Conservation (phyloP, 2,113 vertebrate genomes). For the Calypte anna region DNA sequence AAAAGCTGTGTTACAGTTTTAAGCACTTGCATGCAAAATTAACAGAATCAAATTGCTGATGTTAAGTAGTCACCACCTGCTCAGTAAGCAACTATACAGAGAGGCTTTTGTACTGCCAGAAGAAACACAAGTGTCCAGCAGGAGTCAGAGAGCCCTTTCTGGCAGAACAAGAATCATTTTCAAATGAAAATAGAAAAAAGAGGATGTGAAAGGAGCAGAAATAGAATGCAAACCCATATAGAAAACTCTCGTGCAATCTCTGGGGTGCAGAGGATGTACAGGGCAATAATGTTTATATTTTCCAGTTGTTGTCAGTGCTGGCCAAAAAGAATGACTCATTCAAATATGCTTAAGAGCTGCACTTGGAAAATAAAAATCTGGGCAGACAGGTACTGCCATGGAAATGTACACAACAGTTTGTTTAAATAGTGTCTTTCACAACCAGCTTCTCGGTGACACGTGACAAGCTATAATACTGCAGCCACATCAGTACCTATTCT, state of each 20-base stretch:
- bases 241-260: background rate
- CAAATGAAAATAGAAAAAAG: background rate
- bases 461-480: background rate
- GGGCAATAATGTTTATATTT: background rate
- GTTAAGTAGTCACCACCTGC: background rate
- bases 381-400: conserved; percentile 32
- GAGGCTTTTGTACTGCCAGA: background rate
- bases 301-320: background rate
- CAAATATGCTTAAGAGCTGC: background rate
- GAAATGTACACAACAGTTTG: conserved; percentile 47
- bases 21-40: background rate
- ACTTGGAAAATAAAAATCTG: conserved; percentile 41
- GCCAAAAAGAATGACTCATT: conserved; percentile 50
- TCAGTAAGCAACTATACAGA: background rate
- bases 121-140: background rate
- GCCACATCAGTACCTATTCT: background rate
- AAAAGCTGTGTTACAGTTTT: background rate
- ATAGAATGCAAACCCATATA: background rate
- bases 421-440: conserved; percentile 59
- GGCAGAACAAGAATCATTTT: background rate
- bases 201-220: background rate
- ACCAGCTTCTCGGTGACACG: background rate
- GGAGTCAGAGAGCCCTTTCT: background rate
- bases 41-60: background rate
- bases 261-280: background rate